phyloP scores from a whole-genome alignment of 2,888 invertebrate species.

The Amblyjoppa proteus region DNA sequence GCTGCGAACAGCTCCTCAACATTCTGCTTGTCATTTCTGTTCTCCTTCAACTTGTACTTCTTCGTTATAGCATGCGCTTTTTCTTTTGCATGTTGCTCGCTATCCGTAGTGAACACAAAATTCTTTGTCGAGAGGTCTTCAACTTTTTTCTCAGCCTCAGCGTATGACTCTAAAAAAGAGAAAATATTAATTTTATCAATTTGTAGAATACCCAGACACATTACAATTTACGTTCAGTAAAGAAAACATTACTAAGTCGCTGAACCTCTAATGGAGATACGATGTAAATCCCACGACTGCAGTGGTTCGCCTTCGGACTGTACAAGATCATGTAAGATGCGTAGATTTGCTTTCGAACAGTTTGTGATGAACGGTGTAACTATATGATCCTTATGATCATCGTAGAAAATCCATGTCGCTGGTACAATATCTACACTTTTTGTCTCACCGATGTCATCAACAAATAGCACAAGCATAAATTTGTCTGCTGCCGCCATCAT shows the following conservation, averaged over 20 bases:
- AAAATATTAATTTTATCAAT: slow-evolving; percentile 9
- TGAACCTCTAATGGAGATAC: slow-evolving; percentile 41
- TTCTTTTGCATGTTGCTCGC: slow-evolving; percentile 26
- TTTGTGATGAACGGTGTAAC: slow-evolving; percentile 38
- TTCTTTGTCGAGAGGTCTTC: neutral
- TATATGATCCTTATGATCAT: slow-evolving; percentile 17
- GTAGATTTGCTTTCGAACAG: slow-evolving; percentile 28
- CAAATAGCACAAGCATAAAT: slow-evolving; percentile 34
- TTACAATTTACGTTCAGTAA: slow-evolving; percentile 8
- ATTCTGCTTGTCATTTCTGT: neutral
- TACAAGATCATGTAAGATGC: slow-evolving; percentile 24
- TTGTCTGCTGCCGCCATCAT: slow-evolving; percentile 1
- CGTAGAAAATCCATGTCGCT: slow-evolving; percentile 32
- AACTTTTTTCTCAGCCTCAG: slow-evolving; percentile 22
- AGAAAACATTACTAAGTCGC: slow-evolving; percentile 28
- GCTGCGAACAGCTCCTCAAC: slow-evolving; percentile 13
- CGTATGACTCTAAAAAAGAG: slow-evolving; percentile 13
- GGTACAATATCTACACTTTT: slow-evolving; percentile 35
- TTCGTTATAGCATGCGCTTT: slow-evolving; percentile 16
- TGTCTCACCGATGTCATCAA: slow-evolving; percentile 17
- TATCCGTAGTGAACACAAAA: slow-evolving; percentile 34
- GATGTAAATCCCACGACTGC: slow-evolving; percentile 31
- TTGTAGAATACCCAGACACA: neutral
- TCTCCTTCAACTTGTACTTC: slow-evolving; percentile 23
- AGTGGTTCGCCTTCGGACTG: slow-evolving; percentile 35